phyloP scores from a whole-genome alignment of 2,888 invertebrate species.

The Omphaloscelis lunosa region DNA sequence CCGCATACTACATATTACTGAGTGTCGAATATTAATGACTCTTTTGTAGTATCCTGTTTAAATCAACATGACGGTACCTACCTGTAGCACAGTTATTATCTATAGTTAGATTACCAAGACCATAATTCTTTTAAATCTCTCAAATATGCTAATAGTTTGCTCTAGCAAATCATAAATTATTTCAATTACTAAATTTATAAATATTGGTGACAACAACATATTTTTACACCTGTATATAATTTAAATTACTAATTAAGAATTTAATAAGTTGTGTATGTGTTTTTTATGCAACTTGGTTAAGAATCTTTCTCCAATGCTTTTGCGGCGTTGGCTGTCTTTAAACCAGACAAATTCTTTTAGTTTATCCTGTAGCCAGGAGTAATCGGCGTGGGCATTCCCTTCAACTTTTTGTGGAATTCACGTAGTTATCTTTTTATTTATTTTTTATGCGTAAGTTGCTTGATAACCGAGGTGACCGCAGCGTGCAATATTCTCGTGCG shows the following conservation, averaged over 20 bases:
- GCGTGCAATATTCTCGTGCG: constrained; percentile 75
- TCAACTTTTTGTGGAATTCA: constrained; percentile 56
- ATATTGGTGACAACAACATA: constrained; percentile 9
- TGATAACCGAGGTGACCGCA: constrained; percentile 71
- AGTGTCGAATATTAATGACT: constrained; percentile 58
- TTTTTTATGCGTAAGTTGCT: constrained; percentile 57
- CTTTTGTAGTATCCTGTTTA: constrained; percentile 65
- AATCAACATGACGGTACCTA: constrained; percentile 47
- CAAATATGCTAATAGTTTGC: constrained; percentile 56
- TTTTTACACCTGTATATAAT: constrained; percentile 18
- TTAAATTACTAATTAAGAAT: constrained; percentile 2
- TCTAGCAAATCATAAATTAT: constrained; percentile 44
- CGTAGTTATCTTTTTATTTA: constrained; percentile 56
- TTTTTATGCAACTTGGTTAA: constrained; percentile 11
- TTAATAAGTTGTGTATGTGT: background rate
- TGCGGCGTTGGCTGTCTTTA: constrained; percentile 14
- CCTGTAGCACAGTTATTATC: constrained; percentile 59
- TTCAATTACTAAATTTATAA: constrained; percentile 35
- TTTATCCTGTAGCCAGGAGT: constrained; percentile 30
- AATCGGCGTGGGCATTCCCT: constrained; percentile 37
- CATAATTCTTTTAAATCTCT: constrained; percentile 37
- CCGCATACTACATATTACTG: constrained; percentile 54
- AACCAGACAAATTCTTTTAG: constrained; percentile 41
- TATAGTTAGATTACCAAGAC: constrained; percentile 10
- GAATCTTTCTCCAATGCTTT: constrained; percentile 12